Base-by-base conservation (phyloP, 2,888 invertebrate genomes). In the Cylloceria caligata region DNA sequence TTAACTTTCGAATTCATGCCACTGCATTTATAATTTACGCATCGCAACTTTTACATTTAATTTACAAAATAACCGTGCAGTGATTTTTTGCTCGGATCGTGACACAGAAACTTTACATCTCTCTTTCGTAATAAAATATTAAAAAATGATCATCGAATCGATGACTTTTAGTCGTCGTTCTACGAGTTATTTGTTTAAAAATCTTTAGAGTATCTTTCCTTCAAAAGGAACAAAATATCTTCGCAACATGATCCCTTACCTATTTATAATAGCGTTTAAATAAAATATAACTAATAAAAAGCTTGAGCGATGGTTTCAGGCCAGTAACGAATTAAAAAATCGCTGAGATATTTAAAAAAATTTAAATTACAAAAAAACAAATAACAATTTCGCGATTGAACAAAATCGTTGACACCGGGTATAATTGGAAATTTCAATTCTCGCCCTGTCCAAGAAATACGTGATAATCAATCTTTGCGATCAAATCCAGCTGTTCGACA, bases 81-180 rank as follows among this genome's bases (percentile, higher is more conserved):
- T 2, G 16, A 34, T 36, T n/a, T n/a, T 30, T 57, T 6, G 19
- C 16, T 34, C 13, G 3, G 1, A 5, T 34, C 6, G 16, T 9
- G 6, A 16, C 16, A 16, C 6, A 7, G 11, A 16, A 57, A 52
- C 24, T 21, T 49, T 30, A 27, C 27, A 55, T 57, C 34, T 60
- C 16, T 34, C 16, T 30, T 36, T 19, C 60, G 42, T 24, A 24
- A 64, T 64, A 11, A 24, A 64, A 57, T 57, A 71, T 34, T 42
- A 39, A 39, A 57, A 71, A 42, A 27, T 57, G 4, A 71, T 57
- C 30, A 71, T 71, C 57, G 57, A 71, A 57, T 71, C 69, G 57
- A 71, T 71, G 57, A 71, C 57, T 71, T 71, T 42, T 55, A 71
- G 69, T 71, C 57, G 57, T 57, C 69, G 69, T 71, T 71, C 42